Conservation (phyloP, 1,140 invertebrate genomes). For the Carcinoscorpius rotundicauda region DNA sequence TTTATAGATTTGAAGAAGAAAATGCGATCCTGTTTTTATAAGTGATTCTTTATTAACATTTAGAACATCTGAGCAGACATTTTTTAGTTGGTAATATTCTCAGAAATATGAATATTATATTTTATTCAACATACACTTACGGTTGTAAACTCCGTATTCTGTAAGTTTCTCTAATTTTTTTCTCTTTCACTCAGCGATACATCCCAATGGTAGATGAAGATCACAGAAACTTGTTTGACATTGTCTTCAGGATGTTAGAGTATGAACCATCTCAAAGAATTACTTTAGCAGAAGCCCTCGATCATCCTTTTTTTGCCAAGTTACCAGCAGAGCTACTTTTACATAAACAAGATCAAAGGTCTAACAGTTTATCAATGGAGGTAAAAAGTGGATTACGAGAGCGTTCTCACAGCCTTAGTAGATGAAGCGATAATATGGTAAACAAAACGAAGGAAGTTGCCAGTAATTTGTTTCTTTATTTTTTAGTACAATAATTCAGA, state of each 20-base stretch:
- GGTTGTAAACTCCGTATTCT: too few species aligned
- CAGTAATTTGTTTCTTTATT: too few species aligned
- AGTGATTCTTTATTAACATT: too few species aligned
- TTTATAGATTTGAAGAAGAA: too few species aligned
- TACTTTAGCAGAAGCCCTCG: slow-evolving; percentile 71
- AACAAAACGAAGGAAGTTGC: too few species aligned
- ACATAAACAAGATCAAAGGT: slow-evolving; percentile 10
- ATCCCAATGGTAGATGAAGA: slow-evolving; percentile 74
- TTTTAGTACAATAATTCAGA: too few species aligned
- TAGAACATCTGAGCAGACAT: too few species aligned
- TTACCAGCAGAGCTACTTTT: slow-evolving; percentile 50
- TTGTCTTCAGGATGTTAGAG: slow-evolving; percentile 90
- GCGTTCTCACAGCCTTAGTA: slow-evolving; percentile 28
- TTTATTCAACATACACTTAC: too few species aligned
- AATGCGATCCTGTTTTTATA: too few species aligned
- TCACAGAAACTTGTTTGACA: slow-evolving; percentile 82
- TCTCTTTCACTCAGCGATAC: slow-evolving; percentile 56
- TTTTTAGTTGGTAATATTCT: too few species aligned
- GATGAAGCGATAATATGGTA: slow-evolving; percentile 19
- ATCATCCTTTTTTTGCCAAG: slow-evolving; percentile 86
- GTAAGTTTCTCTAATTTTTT: too few species aligned
- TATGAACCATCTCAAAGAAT: slow-evolving; percentile 88
- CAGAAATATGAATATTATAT: too few species aligned
- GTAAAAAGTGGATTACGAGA: slow-evolving; percentile 12
- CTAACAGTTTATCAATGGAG: slow-evolving; percentile 9